These are phyloP conservation scores for Agrilus biguttatus DNA, from an alignment of 2,888 invertebrate genomes.

Conservation along the genomic window DNA sequence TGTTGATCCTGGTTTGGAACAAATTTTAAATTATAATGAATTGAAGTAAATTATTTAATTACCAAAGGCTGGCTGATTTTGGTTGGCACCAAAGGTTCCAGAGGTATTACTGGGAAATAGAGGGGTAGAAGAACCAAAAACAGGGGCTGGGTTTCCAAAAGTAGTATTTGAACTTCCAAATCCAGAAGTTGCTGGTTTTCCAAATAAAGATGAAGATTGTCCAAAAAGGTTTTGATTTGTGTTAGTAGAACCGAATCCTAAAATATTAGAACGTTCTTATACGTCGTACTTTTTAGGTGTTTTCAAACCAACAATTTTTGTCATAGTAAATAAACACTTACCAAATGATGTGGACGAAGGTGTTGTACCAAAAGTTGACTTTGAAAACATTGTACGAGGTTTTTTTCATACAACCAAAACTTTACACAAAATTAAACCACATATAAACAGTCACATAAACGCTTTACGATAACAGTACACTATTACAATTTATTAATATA, in stretches of 20 bases:
- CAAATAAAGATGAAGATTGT: slow-evolving; percentile 26
- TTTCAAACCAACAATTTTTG: no score
- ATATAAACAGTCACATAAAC: no score
- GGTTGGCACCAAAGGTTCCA: slow-evolving; percentile 48
- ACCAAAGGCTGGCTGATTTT: slow-evolving; percentile 24
- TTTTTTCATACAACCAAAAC: no score
- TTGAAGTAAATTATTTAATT: slow-evolving; percentile 14
- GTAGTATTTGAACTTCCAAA: slow-evolving; percentile 52
- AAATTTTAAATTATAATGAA: background rate
- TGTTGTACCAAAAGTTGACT: slow-evolving; percentile 20
- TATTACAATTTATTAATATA: no score
- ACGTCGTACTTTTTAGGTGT: no score
- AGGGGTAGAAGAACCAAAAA: slow-evolving; percentile 41
- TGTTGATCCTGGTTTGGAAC: background rate
- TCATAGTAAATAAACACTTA: slow-evolving; percentile 14
- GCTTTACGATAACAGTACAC: no score
- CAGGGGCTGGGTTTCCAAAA: slow-evolving; percentile 45
- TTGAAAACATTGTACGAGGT: slow-evolving; percentile 2
- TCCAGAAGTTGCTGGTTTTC: slow-evolving; percentile 40
- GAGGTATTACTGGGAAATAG: slow-evolving; percentile 50
- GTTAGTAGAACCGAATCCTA: slow-evolving; percentile 17
- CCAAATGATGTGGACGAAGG: slow-evolving; percentile 29
- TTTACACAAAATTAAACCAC: no score
- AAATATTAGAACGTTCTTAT: background rate
- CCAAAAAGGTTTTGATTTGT: slow-evolving; percentile 14